Base-by-base conservation (phyloP, 2,888 invertebrate species). In the Platycheirus rosarum region DNA sequence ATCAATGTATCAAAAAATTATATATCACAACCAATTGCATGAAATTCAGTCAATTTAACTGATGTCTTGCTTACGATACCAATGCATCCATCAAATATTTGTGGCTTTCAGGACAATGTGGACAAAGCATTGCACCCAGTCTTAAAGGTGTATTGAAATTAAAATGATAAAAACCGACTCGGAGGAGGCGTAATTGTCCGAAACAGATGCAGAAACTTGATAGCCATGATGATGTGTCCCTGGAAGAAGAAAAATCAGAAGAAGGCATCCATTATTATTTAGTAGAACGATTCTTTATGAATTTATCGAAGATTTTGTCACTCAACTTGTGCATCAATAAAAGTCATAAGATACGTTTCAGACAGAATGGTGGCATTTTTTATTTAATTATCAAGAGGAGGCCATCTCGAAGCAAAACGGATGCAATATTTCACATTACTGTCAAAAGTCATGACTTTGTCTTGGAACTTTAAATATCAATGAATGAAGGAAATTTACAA, bases 231-330 rank as follows among this genome's bases (percentile, higher is more conserved):
- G 57, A 57, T 57, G 57, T 57, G 26, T 57, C 23, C 14, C 23
- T 40, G 14, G 26, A 40, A 11, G n/a, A 4, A 53, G 13, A 55
- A 55, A 23, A 40, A 23, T 13, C 13, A 29, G 20, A 23, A 11
- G 26, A 42, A 46, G 46, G 44, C 44, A 13, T 18, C 5, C 16
- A 13, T n/a, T 46, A n/a, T 32, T 1, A 7, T 40, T 57, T 26
- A 60, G 26, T 18, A 18, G 23, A 71, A 48, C 55, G 53, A 82
- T 82, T 76, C 76, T 71, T 82, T 60, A 76, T 76, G 71, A 76
- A 71, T 37, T 80, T 82, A 82, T 82, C 76, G 55, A 76, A 23
- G 42, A 82, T 82, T 71, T 76, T 82, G 80, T 82, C 80, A 82
- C 80, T 66, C 76, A 40, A 57, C 57, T 40, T 40, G 40, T 66